These are phyloP conservation scores for Trichacis sp. DNA, from an alignment of 2,888 invertebrate genomes.

Conservation along the genomic window DNA sequence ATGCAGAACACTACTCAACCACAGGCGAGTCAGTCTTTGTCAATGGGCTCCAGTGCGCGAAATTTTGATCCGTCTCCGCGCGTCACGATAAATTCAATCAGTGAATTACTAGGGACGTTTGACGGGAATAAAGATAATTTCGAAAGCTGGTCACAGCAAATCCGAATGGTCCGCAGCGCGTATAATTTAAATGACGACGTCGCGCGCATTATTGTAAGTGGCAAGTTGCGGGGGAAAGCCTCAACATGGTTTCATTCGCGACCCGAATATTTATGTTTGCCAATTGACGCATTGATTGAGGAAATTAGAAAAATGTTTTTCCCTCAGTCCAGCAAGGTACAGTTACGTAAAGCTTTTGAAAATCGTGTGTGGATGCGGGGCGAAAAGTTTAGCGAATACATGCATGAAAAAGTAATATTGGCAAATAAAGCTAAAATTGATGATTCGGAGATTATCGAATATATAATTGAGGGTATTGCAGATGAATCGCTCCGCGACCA, in stretches of 20 bases:
- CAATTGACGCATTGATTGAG: slow-evolving; percentile 17
- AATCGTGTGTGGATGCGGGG: slow-evolving; percentile 10
- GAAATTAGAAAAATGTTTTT: slow-evolving; percentile 26
- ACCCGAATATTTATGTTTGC: slow-evolving; percentile 17
- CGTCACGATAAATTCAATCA: slow-evolving; percentile 5
- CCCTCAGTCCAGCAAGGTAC: slow-evolving; percentile 18
- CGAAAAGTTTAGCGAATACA: slow-evolving; percentile 36
- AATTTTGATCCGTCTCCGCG: slow-evolving; percentile 1
- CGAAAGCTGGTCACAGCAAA: slow-evolving; percentile 20
- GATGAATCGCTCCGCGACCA: slow-evolving; percentile 27
- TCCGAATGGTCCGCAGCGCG: slow-evolving; percentile 10
- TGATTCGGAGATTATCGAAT: slow-evolving; percentile 29
- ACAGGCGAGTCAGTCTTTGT: too few species aligned
- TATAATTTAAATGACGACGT: slow-evolving; percentile 23
- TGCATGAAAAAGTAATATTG: slow-evolving; percentile 32
- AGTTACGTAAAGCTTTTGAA: slow-evolving; percentile 23
- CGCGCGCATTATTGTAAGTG: slow-evolving; percentile 12
- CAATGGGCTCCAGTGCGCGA: too few species aligned
- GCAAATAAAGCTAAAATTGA: slow-evolving; percentile 29
- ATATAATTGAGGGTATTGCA: slow-evolving; percentile 36
- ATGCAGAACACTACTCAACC: too few species aligned
- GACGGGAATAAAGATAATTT: slow-evolving; percentile 5
- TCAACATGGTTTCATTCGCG: slow-evolving; percentile 33
- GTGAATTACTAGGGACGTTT: slow-evolving; percentile 10
- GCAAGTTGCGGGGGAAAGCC: slow-evolving; percentile 32